phyloP scores from a whole-genome alignment of 2,888 invertebrate genomes.

The Pseudococcus longispinus region DNA sequence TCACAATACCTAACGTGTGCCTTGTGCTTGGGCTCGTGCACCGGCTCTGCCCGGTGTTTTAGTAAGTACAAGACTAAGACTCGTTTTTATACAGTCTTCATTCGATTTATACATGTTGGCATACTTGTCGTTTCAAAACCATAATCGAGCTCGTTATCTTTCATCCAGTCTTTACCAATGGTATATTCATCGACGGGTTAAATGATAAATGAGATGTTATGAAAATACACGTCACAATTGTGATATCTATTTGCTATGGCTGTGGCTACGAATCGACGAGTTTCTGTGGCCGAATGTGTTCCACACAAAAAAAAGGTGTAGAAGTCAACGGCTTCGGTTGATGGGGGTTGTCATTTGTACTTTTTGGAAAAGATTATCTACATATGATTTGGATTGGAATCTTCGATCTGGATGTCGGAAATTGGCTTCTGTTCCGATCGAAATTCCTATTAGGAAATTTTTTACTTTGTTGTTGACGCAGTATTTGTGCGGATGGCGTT shows the following conservation, averaged over 20 bases:
- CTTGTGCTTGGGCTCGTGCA: not conserved
- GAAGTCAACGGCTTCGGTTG: not conserved
- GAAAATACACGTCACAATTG: conserved; percentile 19
- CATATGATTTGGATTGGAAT: not conserved
- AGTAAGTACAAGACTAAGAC: too few relatives aligned
- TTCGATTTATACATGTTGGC: not conserved
- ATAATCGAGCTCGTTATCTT: conserved; percentile 38
- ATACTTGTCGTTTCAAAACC: conserved; percentile 16
- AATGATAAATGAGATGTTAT: conserved; percentile 45
- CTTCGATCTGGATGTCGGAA: not conserved
- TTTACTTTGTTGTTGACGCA: not conserved
- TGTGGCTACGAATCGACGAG: not conserved
- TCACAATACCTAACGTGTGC: not conserved
- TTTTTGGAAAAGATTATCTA: not conserved
- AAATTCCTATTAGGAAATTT: not conserved
- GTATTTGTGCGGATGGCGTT: not conserved
- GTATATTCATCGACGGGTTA: not conserved
- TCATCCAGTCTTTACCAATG: not conserved
- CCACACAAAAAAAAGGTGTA: not conserved
- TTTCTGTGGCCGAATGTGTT: not conserved
- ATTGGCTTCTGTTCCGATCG: not conserved
- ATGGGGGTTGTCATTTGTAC: not conserved
- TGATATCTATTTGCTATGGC: not conserved
- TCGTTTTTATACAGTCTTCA: not conserved
- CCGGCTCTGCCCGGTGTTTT: conserved; percentile 4